Evolutionary conservation across 2,113 vertebrate genomes (phyloP).

Genomic region (Microcebus jonahi): DNA sequence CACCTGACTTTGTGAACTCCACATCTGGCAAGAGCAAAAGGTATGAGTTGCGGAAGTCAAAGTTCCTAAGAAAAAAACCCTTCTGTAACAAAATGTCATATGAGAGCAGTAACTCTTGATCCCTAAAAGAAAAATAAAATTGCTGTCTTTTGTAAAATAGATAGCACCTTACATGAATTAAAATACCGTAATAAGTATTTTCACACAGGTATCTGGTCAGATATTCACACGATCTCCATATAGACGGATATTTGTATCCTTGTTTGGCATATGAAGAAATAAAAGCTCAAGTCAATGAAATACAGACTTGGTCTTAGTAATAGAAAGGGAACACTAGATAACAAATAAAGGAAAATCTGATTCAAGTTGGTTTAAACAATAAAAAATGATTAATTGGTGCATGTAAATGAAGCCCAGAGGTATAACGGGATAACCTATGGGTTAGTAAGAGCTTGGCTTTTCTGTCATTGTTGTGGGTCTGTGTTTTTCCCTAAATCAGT

Average conservation of each 20-base stretch:
- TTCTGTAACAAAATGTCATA: neutral
- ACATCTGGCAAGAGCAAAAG: neutral
- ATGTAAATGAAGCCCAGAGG: neutral
- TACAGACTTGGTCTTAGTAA: neutral
- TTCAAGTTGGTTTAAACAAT: neutral
- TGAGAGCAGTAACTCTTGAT: neutral
- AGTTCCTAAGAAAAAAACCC: neutral
- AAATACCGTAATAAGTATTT: neutral
- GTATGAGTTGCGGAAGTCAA: neutral
- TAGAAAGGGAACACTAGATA: neutral
- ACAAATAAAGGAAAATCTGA: neutral
- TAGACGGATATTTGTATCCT: neutral
- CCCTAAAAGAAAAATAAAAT: slow-evolving; percentile 12
- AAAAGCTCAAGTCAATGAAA: neutral
- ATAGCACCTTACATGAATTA: neutral
- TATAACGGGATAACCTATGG: neutral
- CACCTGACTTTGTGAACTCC: neutral
- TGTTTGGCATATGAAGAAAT: neutral
- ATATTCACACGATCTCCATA: neutral
- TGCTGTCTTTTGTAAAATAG: neutral
- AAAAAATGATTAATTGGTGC: neutral
- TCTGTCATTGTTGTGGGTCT: neutral
- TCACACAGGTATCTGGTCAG: neutral
- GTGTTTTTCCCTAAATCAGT: neutral
- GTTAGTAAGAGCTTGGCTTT: neutral